Percentiles rank a stretch among this genome's conserved stretches.
These are phyloP conservation scores for Eurypyga helias DNA, from an alignment of 2,113 vertebrate species.

Conservation along the genomic window DNA sequence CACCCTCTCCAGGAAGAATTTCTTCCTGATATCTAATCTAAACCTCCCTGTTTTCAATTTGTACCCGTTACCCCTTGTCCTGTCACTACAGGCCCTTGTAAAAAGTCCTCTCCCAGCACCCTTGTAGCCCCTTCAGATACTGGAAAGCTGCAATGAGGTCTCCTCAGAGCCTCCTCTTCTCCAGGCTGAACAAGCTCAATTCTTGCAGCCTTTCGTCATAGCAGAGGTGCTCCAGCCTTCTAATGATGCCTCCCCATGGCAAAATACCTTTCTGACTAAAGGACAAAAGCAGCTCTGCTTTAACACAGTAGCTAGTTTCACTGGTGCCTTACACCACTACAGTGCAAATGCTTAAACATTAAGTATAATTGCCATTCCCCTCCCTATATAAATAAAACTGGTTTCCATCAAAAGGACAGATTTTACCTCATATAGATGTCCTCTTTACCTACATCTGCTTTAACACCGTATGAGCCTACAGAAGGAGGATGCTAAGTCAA, in stretches of 20 bases:
- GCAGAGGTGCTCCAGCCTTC: no score
- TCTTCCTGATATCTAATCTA: no score
- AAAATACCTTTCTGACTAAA: not conserved
- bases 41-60: no score
- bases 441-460: not conserved
- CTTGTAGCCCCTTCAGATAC: no score
- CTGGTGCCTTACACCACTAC: not conserved
- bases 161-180: no score
- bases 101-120: no score
- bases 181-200: no score
- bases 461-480: not conserved
- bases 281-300: not conserved
- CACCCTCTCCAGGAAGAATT: no score
- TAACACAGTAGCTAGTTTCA: not conserved
- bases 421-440: not conserved
- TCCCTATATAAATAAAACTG: not conserved
- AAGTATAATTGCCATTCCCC: not conserved
- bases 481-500: not conserved
- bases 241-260: not conserved
- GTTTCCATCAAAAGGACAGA: not conserved
- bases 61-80: no score
- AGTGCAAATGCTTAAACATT: not conserved
- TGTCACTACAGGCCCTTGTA: no score
- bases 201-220: no score
- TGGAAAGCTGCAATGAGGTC: no score